Evolutionary conservation across 1,140 invertebrate genomes (phyloP), one percentile per base, ranked within the genome.

Genomic region (Bilobella aurantiaca): DNA sequence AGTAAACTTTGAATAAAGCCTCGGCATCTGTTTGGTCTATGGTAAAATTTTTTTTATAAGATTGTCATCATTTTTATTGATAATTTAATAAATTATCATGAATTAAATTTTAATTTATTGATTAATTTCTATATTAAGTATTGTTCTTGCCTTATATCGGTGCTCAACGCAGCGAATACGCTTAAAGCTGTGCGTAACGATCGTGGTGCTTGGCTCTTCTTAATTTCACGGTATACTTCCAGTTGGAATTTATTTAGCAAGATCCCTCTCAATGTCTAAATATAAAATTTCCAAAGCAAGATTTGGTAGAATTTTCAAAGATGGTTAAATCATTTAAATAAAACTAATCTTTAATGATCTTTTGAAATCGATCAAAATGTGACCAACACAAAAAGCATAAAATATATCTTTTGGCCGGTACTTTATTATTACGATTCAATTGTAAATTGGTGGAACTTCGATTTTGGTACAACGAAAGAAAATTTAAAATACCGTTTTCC

Each of bases 181-280:
- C 82, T 85, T 0, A 91, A 77, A 46, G 88, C 87, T 59, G 86
- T 86, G 72, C 86, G 79, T 25, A 91, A 75, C 34, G 83, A 84
- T 63, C 86, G 80, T 2, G 79, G 81, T 59, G 84, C 77, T 18
- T 86, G 86, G 77, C 89, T 89, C 73, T 85, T 85, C 74, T 88
- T 88, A 31, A 91, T 87, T 77, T 89, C 88, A 71, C 87, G 86
- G 74, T 87, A 89, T n/a, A 91, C 76, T 75, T 89, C 87, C 70
- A 89, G 83, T 72, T 88, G 84, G 58, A 91, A 80, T 73, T 87
- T 84, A 21, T 58, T 65, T 31, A 67, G 68, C 16, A 56, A 37
- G 0, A 46, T 62, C 47, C 67, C 70, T n/a, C 63, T 62, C 23
- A 69, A 47, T 1, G 63, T 67, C 68, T 72, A 32, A 2, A 61